Evolutionary conservation across 2,888 invertebrate species (phyloP), one percentile per base, ranked within the genome.

Genomic region (Acanthoscelides obtectus): DNA sequence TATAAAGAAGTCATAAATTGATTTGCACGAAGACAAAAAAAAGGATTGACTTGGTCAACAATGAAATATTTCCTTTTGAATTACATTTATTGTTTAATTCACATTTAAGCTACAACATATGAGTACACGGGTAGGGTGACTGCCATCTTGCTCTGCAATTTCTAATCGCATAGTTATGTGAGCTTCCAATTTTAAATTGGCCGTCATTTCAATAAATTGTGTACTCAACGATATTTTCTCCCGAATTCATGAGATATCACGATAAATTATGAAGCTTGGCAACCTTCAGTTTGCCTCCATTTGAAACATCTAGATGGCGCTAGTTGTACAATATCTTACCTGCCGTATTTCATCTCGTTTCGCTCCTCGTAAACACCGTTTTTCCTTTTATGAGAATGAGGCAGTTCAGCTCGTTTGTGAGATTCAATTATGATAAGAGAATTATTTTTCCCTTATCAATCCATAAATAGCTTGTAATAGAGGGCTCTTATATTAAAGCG

Each of bases 361-460:
- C 68, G 66, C n/a, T 72, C 72, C 63, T 69, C 67, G 63, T 67
- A 66, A 69, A 71, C 70, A 71, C 64, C 70, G 6, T 70, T n/a
- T 22, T 68, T 69, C 64, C 72, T 71, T 72, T 77, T 74, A 73
- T 77, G 77, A 68, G 77, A 76, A 77, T 73, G 74, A 73, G 75
- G 74, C 73, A 75, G 69, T 75, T 74, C 72, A 74, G 72, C 71
- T 71, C 74, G 73, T 81, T 82, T 82, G 79, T 75, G 75, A 83
- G 84, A 85, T 85, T 85, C 84, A 85, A 85, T 85, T 85, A 85
- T 77, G 85, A 85, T 85, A 85, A 84, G 79, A 75, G 75, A 79
- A 80, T 83, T 82, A 82, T 83, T 83, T 79, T 79, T 77, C 78
- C 81, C 4, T 83, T 84, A 84, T 84, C 84, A 82, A 80, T 81